Conservation (phyloP, 2,113 vertebrate genomes). For the Lagenorhynchus albirostris region DNA sequence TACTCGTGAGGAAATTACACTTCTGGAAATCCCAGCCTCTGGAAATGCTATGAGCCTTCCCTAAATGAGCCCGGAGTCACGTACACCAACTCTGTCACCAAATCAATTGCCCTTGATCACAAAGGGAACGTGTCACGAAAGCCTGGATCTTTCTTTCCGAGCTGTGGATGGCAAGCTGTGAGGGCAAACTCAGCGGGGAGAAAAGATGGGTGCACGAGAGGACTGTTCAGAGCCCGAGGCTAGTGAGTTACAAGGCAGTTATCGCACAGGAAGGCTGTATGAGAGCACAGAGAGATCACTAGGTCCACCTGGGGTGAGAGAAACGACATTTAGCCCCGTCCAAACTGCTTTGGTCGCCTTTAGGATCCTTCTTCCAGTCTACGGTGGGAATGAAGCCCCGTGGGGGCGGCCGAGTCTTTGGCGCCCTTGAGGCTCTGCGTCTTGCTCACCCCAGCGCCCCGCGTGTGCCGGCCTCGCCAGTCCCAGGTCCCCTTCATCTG, state of each 20-base stretch:
- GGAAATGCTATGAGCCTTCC: background rate
- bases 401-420: too few species aligned
- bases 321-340: background rate
- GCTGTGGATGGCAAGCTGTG: background rate
- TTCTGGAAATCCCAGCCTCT: background rate
- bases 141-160: background rate
- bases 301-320: background rate
- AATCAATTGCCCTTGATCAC: background rate
- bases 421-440: background rate
- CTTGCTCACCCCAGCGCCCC: accelerated
- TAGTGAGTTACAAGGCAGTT: background rate
- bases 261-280: too few species aligned
- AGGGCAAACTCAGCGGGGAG: background rate
- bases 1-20: background rate
- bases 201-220: background rate
- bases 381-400: background rate
- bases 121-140: background rate
- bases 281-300: too few species aligned
- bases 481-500: accelerated
- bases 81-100: background rate
- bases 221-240: background rate
- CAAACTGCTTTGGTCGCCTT: background rate
- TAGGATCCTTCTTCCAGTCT: background rate
- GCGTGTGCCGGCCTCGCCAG: accelerated
- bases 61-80: background rate